Base-by-base conservation (phyloP, 2,113 vertebrate species). In the Seriola dumerili region DNA sequence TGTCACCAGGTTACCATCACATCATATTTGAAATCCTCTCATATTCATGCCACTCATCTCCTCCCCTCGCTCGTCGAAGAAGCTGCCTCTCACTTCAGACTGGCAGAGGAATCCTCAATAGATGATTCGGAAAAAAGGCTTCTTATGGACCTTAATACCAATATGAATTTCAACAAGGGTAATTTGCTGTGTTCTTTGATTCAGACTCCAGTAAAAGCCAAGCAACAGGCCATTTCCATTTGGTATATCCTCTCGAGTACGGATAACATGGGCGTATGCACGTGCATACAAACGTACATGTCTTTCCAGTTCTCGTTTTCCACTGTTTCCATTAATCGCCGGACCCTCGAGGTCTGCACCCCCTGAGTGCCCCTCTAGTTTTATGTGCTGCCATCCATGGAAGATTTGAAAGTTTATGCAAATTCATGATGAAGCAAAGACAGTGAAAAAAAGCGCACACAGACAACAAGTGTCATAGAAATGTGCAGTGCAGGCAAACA, bases 301-400 rank as follows among this genome's bases (percentile, higher is more conserved):
- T 84, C 17, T 80, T 70, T 76, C 8, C 40, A 69, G 42, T 32
- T 69, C 16, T 21, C n/a, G 0, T 13, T 71, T 76, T 52, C 32
- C 12, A 25, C 44, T 8, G 32, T 44, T 72, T 69, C 44, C 42
- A 78, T 57, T 29, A 29, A 29, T 29, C 29, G 29, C 29, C 2
- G 29, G 29, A 29, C 2, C 29, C 29, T 29, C 29, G 6, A 38
- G 38, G 38, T 38, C 38, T 38, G 38, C 8, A 5, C 38, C 8
- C 38, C 8, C 38, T 38, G 38, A 42, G 40, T 11, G 40, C 8
- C 40, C 40, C 6, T 42, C 9, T 42, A 42, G 8, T 8, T 42
- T 8, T 55, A 77, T 81, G 83, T 78, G 81, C 78, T 79, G 58
- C 74, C 76, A 88, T 36, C 71, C 74, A 61, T 66, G 59, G 57